phyloP scores from a whole-genome alignment of 2,888 invertebrate genomes.

The Mesoligia furuncula region DNA sequence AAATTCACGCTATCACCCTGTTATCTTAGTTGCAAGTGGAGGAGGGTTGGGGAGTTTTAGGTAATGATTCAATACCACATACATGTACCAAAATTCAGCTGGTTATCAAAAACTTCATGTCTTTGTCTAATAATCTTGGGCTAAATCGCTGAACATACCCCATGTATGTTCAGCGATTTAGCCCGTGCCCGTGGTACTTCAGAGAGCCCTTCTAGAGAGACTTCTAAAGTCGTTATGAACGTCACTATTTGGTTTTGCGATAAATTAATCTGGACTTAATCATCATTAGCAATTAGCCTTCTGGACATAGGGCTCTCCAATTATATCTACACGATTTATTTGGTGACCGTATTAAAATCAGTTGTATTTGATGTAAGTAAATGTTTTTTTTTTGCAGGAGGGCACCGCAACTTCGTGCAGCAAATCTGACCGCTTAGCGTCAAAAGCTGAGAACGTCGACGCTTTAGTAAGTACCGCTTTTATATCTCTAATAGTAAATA shows the following conservation, averaged over 20 bases:
- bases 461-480: constrained; percentile 25
- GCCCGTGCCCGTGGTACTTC: neutral
- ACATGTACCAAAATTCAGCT: neutral
- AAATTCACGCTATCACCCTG: too few relatives aligned
- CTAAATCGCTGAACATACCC: neutral
- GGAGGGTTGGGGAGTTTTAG: neutral
- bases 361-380: neutral
- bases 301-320: neutral
- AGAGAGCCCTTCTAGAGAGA: neutral
- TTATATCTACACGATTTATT: neutral
- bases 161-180: neutral
- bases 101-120: neutral
- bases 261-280: neutral
- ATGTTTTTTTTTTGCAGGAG: constrained; percentile 27
- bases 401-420: constrained; percentile 7
- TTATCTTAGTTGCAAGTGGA: too few relatives aligned
- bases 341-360: neutral
- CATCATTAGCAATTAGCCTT: neutral
- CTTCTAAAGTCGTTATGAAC: neutral
- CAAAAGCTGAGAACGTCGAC: constrained; percentile 33
- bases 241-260: neutral
- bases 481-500: constrained; percentile 1
- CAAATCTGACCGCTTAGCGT: constrained; percentile 20
- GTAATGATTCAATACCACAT: too few relatives aligned
- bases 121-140: neutral